These are phyloP conservation scores for Cantharis rufa DNA, from an alignment of 2,888 invertebrate genomes.

Conservation along the genomic window DNA sequence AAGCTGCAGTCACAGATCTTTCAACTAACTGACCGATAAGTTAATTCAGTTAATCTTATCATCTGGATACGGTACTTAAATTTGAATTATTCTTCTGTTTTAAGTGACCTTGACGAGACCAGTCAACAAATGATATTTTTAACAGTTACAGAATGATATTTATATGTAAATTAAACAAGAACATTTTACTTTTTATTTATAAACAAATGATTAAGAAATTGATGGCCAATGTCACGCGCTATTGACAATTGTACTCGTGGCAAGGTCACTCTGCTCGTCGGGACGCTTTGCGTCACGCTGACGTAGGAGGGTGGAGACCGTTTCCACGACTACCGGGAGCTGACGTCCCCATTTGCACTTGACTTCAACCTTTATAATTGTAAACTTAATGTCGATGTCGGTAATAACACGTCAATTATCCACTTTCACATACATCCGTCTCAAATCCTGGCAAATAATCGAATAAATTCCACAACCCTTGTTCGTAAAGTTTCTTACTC, in stretches of 20 bases:
- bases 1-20: background rate
- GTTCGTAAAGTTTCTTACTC: background rate
- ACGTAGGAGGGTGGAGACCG: constrained; percentile 52
- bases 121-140: background rate
- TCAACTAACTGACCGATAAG: background rate
- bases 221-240: constrained; percentile 45
- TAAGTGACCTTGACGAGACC: background rate
- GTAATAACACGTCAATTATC: constrained; percentile 8
- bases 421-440: background rate
- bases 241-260: constrained; percentile 41
- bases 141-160: background rate
- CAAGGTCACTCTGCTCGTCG: constrained; percentile 51
- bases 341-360: constrained; percentile 38
- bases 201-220: constrained; percentile 32
- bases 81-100: background rate
- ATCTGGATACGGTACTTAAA: background rate
- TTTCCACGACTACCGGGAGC: constrained; percentile 46
- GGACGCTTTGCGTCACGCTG: constrained; percentile 49
- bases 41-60: background rate
- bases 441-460: background rate
- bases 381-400: background rate
- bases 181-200: background rate
- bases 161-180: background rate
- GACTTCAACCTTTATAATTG: constrained; percentile 34
- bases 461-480: background rate